Conservation (phyloP, 1,140 invertebrate species). For the Euwallacea similis region DNA sequence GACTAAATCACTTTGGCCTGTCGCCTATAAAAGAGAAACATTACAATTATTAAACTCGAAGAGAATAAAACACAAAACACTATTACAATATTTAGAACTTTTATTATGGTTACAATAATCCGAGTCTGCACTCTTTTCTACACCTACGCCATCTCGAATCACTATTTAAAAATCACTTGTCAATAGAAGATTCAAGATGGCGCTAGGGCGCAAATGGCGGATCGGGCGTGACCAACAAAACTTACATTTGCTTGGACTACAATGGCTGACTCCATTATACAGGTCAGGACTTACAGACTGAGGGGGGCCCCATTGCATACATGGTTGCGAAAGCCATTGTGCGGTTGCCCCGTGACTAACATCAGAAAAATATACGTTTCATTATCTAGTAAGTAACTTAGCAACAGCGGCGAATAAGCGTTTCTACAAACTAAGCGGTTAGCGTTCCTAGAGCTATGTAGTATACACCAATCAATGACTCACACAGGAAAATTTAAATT, state of each 20-base stretch:
- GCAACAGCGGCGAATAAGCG: not conserved
- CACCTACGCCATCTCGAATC: not conserved
- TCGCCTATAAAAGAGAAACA: constrained; percentile 39
- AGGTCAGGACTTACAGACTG: constrained; percentile 29
- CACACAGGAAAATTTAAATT: not conserved
- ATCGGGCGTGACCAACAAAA: constrained; percentile 13
- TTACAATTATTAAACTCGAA: constrained; percentile 29
- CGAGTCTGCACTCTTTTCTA: constrained; percentile 4
- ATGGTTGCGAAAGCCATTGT: constrained; percentile 20
- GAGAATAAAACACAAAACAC: constrained; percentile 26
- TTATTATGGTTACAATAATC: constrained; percentile 21
- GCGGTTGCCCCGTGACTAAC: constrained; percentile 32
- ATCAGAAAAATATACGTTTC: constrained; percentile 32
- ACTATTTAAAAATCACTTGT: not conserved
- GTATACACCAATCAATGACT: not conserved
- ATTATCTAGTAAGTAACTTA: not conserved
- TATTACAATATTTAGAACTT: constrained; percentile 11
- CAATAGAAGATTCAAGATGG: not conserved
- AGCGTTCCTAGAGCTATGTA: not conserved
- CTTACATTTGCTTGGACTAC: constrained; percentile 28
- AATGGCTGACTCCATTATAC: constrained; percentile 35
- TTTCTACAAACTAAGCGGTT: not conserved
- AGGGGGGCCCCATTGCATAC: constrained; percentile 17
- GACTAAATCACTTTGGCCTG: constrained; percentile 33
- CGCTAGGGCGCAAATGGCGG: not conserved